Evolutionary conservation across 1,140 invertebrate species (phyloP).

Genomic region (Trissolcus basalis): DNA sequence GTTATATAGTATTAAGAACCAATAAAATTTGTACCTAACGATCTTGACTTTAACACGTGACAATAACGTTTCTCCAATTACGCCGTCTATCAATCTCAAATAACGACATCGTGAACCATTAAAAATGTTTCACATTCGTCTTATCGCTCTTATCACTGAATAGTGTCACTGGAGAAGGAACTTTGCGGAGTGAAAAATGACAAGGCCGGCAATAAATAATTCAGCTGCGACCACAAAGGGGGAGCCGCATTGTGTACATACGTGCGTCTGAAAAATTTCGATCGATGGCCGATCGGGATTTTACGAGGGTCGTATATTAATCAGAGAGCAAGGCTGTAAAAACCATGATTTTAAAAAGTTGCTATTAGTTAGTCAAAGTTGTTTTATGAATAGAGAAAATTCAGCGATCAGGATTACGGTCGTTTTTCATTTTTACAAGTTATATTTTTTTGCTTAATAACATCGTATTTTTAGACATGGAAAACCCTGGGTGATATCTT

Average conservation of each 20-base stretch:
- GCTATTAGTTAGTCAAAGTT: conserved; percentile 43
- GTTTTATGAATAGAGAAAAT: no score
- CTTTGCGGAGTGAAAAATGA: conserved; percentile 29
- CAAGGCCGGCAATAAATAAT: conserved; percentile 28
- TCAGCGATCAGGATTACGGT: no score
- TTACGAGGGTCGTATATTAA: conserved; percentile 30
- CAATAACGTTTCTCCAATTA: neutral
- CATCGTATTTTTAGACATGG: no score
- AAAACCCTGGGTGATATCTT: conserved; percentile 12
- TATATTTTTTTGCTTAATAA: no score
- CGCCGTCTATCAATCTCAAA: conserved; percentile 4
- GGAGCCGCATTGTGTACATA: conserved; percentile 1
- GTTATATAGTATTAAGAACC: neutral
- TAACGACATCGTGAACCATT: conserved; percentile 16
- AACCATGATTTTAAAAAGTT: conserved; percentile 42
- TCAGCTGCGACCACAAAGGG: conserved; percentile 8
- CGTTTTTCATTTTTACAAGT: conserved; percentile 23
- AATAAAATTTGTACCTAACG: neutral
- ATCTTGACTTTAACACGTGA: conserved; percentile 4
- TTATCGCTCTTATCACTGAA: conserved; percentile 24
- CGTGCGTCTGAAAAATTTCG: conserved; percentile 7
- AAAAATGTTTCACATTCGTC: conserved; percentile 29
- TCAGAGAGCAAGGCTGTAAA: conserved; percentile 34
- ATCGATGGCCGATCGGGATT: conserved; percentile 24
- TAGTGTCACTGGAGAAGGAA: conserved; percentile 8